Conservation (phyloP, 2,113 vertebrate genomes). For the Indicator indicator region DNA sequence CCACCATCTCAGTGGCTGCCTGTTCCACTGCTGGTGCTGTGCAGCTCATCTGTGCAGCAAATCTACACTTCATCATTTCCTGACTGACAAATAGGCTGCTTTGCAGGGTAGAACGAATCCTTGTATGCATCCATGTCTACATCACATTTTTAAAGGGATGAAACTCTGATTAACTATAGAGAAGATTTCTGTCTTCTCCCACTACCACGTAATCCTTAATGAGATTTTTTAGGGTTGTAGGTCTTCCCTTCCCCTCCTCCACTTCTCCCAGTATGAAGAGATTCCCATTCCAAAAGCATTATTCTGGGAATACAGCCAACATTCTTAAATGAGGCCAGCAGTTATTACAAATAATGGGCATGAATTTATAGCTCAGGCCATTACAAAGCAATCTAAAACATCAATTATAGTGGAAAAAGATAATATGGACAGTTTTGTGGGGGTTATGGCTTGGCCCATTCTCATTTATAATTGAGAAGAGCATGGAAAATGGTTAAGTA, state of each 20-base stretch:
- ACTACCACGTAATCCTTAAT: slow-evolving; percentile 3
- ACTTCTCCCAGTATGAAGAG: neutral
- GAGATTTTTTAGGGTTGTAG: slow-evolving; percentile 7
- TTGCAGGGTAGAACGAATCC: neutral
- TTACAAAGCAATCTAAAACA: slow-evolving; percentile 52
- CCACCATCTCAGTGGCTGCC: rapidly evolving
- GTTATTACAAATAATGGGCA: slow-evolving; percentile 54
- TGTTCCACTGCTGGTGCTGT: neutral
- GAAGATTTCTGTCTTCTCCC: neutral
- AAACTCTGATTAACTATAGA: neutral
- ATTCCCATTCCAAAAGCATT: slow-evolving; percentile 41
- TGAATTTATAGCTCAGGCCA: slow-evolving; percentile 40
- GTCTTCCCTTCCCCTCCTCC: neutral
- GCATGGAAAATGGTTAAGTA: neutral
- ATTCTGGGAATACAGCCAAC: slow-evolving; percentile 57
- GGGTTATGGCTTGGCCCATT: neutral
- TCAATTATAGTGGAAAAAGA: slow-evolving; percentile 51
- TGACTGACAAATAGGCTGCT: neutral
- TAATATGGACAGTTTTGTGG: neutral
- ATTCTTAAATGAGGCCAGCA: slow-evolving; percentile 25
- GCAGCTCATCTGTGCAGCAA: neutral
- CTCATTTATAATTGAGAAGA: slow-evolving; percentile 44
- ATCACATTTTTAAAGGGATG: neutral
- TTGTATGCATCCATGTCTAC: neutral
- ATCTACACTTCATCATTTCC: neutral